Percentiles rank a stretch among this genome's conserved stretches.
phyloP scores from a whole-genome alignment of 2,888 invertebrate genomes.

The Cacoxenus indagator region DNA sequence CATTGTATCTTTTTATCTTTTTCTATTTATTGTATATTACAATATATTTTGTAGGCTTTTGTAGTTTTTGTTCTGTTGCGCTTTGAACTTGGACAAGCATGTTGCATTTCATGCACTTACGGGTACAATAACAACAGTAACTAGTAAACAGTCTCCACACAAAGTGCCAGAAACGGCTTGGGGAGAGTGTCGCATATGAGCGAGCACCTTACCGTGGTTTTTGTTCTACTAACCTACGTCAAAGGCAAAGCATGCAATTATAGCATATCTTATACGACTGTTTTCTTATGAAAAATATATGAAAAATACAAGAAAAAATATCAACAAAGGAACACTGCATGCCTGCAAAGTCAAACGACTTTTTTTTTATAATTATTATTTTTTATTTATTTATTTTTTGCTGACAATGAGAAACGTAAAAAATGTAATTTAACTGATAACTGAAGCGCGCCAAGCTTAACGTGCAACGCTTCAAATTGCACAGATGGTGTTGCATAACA shows the following conservation, averaged over 20 bases:
- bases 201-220: neutral
- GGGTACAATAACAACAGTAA: neutral
- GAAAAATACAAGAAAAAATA: neutral
- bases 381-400: neutral
- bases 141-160: too few relatives aligned
- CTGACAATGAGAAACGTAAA: neutral
- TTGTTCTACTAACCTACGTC: constrained; percentile 4
- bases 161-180: too few relatives aligned
- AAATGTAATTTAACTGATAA: neutral
- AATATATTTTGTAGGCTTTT: too few relatives aligned
- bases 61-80: neutral
- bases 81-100: neutral
- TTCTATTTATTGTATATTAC: too few relatives aligned
- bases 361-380: neutral
- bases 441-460: neutral
- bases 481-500: neutral
- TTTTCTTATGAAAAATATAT: neutral
- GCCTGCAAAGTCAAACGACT: neutral
- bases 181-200: neutral
- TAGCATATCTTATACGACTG: neutral
- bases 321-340: too few relatives aligned
- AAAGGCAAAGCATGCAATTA: neutral
- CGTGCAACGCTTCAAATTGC: too few relatives aligned
- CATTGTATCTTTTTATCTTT: neutral
- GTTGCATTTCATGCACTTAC: neutral